These are phyloP conservation scores for Damaliscus lunatus DNA, from an alignment of 2,113 vertebrate species.

Conservation along the genomic window DNA sequence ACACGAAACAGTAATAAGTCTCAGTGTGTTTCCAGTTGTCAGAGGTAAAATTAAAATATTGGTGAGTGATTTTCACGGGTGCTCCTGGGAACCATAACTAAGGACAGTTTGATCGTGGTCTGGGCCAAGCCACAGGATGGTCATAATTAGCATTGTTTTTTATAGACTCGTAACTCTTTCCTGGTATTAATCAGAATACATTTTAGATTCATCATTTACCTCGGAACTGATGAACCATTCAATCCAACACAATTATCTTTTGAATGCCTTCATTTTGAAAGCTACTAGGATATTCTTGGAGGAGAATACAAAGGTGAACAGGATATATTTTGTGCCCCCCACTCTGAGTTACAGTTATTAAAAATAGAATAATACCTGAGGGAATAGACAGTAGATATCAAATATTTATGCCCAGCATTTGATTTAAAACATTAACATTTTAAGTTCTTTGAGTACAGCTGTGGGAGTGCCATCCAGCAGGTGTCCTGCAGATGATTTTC, in stretches of 20 bases:
- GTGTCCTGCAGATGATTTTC: conserved; percentile 12
- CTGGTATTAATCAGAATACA: conserved; percentile 29
- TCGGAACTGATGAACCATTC: conserved; percentile 26
- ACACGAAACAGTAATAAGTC: conserved; percentile 86
- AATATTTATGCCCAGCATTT: conserved; percentile 36
- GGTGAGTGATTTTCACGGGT: conserved; percentile 59
- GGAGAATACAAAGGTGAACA: conserved; percentile 25
- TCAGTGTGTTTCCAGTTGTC: conserved; percentile 91
- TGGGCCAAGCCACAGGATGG: not conserved
- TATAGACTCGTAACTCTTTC: conserved; percentile 38
- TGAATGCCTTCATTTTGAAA: conserved; percentile 38
- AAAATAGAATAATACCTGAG: not conserved
- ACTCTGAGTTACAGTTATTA: not conserved
- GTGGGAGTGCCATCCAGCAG: not conserved
- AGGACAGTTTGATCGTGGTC: not conserved
- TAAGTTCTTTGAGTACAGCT: conserved; percentile 37
- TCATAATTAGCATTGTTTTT: conserved; percentile 66
- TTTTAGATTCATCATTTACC: conserved; percentile 31
- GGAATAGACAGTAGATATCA: not conserved
- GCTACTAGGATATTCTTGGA: not conserved
- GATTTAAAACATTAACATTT: conserved; percentile 56
- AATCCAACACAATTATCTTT: conserved; percentile 30
- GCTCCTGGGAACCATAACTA: conserved; percentile 41
- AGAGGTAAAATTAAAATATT: conserved; percentile 83
- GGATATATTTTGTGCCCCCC: not conserved